Evolutionary conservation across 2,888 invertebrate genomes (phyloP).

Genomic region (Iselma pallidipennis): DNA sequence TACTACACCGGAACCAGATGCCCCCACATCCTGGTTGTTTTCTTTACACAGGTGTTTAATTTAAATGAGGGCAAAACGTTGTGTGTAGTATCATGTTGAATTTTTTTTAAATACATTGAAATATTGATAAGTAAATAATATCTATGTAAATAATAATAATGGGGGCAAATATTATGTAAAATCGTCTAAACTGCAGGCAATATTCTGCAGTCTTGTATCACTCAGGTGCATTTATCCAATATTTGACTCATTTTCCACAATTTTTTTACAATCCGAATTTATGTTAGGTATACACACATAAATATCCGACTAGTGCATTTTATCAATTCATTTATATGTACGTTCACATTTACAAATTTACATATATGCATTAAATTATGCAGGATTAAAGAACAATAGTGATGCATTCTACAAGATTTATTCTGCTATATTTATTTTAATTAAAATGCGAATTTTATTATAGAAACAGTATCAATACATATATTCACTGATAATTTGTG

Average conservation of each 20-base stretch:
- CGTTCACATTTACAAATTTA: neutral
- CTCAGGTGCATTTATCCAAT: neutral
- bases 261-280: neutral
- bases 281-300: neutral
- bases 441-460: too few species aligned
- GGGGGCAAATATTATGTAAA: neutral
- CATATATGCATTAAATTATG: neutral
- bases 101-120: neutral
- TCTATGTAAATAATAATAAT: neutral
- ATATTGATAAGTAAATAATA: neutral
- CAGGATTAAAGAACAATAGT: neutral
- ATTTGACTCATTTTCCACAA: neutral
- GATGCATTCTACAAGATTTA: neutral
- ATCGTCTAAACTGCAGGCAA: neutral
- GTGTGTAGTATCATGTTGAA: too few species aligned
- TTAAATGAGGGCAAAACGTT: neutral
- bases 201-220: too few species aligned
- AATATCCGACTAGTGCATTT: neutral
- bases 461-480: too few species aligned
- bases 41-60: slow-evolving; percentile 3
- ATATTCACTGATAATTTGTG: too few species aligned
- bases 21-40: slow-evolving; percentile 1
- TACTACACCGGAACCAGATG: neutral
- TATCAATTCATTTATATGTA: neutral
- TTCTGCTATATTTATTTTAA: neutral